A percentile compares a stretch with the other conserved stretches of the same genome.
phyloP scores from a whole-genome alignment of 2,113 vertebrate species.

The Lepisosteus oculatus region DNA sequence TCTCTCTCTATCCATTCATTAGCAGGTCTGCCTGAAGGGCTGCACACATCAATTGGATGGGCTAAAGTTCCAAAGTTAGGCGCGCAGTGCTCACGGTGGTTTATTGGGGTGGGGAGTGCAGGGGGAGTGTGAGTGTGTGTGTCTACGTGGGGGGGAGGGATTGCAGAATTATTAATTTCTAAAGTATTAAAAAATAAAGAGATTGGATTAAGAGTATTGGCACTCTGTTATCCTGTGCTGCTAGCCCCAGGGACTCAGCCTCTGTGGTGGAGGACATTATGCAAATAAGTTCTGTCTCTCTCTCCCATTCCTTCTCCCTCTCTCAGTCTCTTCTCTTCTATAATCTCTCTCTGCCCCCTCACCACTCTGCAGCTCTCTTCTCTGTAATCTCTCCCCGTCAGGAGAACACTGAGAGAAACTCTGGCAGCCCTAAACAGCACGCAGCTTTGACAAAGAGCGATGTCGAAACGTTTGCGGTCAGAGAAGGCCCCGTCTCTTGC shows the following conservation, averaged over 20 bases:
- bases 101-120: constrained; percentile 59
- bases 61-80: constrained; percentile 99
- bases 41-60: constrained; percentile 92
- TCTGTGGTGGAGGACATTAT: constrained; percentile 98
- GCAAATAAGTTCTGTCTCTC: constrained; percentile 74
- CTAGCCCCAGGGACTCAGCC: constrained; percentile 90
- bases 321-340: constrained; percentile 42
- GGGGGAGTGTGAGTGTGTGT: not conserved
- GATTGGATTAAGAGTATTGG: constrained; percentile 99
- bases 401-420: constrained; percentile 40
- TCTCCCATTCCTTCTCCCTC: constrained; percentile 31
- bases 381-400: constrained; percentile 58
- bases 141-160: constrained; percentile 43
- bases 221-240: constrained; percentile 94
- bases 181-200: constrained; percentile 98
- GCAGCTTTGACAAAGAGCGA: constrained; percentile 33
- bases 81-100: constrained; percentile 94
- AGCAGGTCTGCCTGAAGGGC: constrained; percentile 98
- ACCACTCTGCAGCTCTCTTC: constrained; percentile 66
- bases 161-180: constrained; percentile 98
- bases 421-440: constrained; percentile 25
- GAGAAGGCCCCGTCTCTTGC: constrained; percentile 25
- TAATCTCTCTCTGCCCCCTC: constrained; percentile 61
- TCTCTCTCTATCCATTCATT: constrained; percentile 99
- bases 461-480: constrained; percentile 43